A percentile compares a stretch with the other conserved stretches of the same genome.
Evolutionary conservation across 2,888 invertebrate genomes (phyloP).

Genomic region (Hymenopus coronatus): DNA sequence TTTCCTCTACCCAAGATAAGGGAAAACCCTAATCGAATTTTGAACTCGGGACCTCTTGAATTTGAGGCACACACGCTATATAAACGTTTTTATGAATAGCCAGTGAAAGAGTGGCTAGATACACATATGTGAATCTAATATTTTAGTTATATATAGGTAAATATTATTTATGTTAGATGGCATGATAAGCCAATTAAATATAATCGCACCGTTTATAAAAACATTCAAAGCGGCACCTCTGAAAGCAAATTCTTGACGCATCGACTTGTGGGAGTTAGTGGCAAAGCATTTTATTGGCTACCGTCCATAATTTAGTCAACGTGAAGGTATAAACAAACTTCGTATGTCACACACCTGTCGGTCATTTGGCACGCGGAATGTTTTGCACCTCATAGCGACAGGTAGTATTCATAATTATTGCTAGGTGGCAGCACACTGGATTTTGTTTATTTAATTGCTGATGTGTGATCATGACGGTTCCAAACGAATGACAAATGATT

Average conservation of each 20-base stretch:
- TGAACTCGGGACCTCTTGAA: too few relatives aligned
- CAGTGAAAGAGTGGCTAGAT: too few relatives aligned
- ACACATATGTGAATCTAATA: too few relatives aligned
- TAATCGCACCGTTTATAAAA: too few relatives aligned
- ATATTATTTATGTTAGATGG: too few relatives aligned
- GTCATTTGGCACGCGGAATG: neutral
- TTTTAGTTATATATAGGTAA: too few relatives aligned
- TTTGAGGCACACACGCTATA: too few relatives aligned
- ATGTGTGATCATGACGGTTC: neutral
- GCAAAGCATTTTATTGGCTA: neutral
- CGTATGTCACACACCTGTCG: neutral
- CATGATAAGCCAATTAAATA: too few relatives aligned
- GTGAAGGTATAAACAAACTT: neutral
- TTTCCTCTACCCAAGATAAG: too few relatives aligned
- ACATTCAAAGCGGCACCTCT: neutral
- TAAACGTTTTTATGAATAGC: too few relatives aligned
- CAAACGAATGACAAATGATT: neutral
- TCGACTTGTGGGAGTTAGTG: neutral
- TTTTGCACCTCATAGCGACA: neutral
- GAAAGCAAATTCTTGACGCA: neutral
- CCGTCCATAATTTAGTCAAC: neutral
- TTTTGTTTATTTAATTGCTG: neutral
- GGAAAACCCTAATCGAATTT: too few relatives aligned
- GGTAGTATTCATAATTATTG: neutral
- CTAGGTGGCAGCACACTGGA: neutral